Percentiles rank a stretch among this genome's conserved stretches.
Conservation (phyloP, 2,797 vertebrate genomes). For the Astyanax mexicanus region DNA sequence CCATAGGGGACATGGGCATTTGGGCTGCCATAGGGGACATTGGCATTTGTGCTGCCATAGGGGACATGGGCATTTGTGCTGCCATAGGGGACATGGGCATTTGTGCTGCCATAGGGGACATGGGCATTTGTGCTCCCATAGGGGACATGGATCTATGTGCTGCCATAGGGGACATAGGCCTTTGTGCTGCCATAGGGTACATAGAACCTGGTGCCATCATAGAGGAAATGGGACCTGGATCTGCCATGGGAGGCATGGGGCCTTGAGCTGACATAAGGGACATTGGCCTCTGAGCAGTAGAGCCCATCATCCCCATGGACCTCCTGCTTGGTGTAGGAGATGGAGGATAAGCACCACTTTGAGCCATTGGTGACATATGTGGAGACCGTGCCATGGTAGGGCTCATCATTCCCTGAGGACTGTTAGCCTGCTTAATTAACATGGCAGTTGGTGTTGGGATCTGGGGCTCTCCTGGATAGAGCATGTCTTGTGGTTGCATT, state of each 20-base stretch:
- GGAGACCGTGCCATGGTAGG: conserved; percentile 73
- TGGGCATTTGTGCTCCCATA: conserved; percentile 24
- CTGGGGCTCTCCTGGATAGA: conserved; percentile 55
- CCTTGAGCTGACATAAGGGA: conserved; percentile 20
- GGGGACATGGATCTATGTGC: conserved; percentile 9
- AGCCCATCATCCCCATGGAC: conserved; percentile 67
- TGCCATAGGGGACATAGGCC: conserved; percentile 6
- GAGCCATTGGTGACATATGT: conserved; percentile 73
- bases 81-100: conserved; percentile 10
- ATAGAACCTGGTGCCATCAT: conserved; percentile 17
- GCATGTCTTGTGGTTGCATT: conserved; percentile 39
- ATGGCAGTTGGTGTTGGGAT: conserved; percentile 78
- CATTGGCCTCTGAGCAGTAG: conserved; percentile 63
- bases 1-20: neutral
- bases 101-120: neutral
- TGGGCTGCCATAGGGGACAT: conserved; percentile 1
- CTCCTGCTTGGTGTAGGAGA: conserved; percentile 75
- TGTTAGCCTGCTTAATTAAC: conserved; percentile 77
- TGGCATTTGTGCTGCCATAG: neutral
- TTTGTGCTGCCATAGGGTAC: neutral
- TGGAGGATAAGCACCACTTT: conserved; percentile 56
- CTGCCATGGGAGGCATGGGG: conserved; percentile 26
- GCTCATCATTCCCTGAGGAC: conserved; percentile 60
- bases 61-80: conserved; percentile 3
- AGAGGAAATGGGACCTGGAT: conserved; percentile 3